A percentile compares a stretch with the other conserved stretches of the same genome.
These are phyloP conservation scores for Porites australiensis DNA, from an alignment of 64 coral and sea anemone genomes.

Conservation along the genomic window DNA sequence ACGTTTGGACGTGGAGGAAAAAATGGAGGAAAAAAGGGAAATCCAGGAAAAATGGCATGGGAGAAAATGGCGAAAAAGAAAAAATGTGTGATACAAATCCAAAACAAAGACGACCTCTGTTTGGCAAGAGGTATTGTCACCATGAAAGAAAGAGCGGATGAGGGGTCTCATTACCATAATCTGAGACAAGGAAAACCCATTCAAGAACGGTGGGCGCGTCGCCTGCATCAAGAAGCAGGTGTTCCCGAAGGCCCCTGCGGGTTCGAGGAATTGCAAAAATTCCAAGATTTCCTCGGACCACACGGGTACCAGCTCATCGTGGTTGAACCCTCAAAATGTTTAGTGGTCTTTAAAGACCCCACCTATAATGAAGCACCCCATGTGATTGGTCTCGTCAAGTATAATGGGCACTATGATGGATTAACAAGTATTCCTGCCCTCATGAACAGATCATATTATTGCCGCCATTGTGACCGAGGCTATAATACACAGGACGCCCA, in stretches of 20 bases:
- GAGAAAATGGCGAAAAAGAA: not conserved
- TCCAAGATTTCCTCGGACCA: not conserved
- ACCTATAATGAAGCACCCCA: too few species aligned
- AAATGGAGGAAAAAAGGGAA: too few species aligned
- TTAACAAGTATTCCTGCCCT: too few species aligned
- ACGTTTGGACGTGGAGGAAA: too few species aligned
- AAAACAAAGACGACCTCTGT: constrained; percentile 7
- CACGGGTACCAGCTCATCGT: not conserved
- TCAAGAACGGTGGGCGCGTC: not conserved
- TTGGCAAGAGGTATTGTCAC: not conserved
- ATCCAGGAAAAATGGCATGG: too few species aligned
- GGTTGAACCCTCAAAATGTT: not conserved
- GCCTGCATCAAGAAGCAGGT: not conserved
- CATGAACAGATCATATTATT: too few species aligned
- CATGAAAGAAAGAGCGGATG: not conserved
- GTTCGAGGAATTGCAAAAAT: not conserved
- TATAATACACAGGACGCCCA: too few species aligned
- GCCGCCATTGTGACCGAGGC: too few species aligned
- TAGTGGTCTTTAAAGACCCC: too few species aligned
- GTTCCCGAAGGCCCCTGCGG: not conserved
- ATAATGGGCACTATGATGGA: too few species aligned
- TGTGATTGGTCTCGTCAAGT: too few species aligned
- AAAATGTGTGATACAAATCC: not conserved
- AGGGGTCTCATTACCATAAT: not conserved
- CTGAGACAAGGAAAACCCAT: not conserved